phyloP scores from a whole-genome alignment of 1,140 invertebrate species.

The Aphidius ervi region DNA sequence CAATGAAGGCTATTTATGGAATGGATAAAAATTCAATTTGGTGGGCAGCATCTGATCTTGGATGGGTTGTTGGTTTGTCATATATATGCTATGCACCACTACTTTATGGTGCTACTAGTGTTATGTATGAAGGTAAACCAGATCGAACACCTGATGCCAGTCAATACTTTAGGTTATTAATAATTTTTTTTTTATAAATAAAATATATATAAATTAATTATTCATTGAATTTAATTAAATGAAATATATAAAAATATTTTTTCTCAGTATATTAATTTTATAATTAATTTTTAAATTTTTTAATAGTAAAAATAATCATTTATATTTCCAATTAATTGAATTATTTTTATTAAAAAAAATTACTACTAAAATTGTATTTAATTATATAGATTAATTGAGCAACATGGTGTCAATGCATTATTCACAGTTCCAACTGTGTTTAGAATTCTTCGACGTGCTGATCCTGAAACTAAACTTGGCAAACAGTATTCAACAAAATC shows the following conservation, averaged over 20 bases:
- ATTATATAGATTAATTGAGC: conserved; percentile 71
- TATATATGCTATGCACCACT: conserved; percentile 92
- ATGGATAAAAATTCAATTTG: conserved; percentile 77
- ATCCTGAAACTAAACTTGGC: conserved; percentile 65
- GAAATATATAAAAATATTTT: too few relatives aligned
- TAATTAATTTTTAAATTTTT: too few relatives aligned
- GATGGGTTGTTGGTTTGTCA: conserved; percentile 92
- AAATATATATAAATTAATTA: too few relatives aligned
- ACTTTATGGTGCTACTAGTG: conserved; percentile 73
- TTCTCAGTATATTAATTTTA: too few relatives aligned
- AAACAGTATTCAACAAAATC: conserved; percentile 68
- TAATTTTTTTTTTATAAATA: neutral
- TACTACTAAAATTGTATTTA: neutral
- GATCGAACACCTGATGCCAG: conserved; percentile 87
- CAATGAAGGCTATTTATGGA: conserved; percentile 79
- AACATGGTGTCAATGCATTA: conserved; percentile 78
- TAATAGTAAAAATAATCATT: too few relatives aligned
- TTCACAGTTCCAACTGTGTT: conserved; percentile 90
- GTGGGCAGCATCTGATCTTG: conserved; percentile 89
- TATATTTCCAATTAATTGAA: neutral
- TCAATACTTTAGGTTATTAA: conserved; percentile 75
- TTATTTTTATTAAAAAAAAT: too few relatives aligned
- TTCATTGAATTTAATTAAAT: too few relatives aligned
- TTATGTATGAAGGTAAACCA: conserved; percentile 93
- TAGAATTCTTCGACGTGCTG: conserved; percentile 74